Base-by-base conservation (phyloP, 2,888 invertebrate genomes). In the Dolichopus griseipennis region DNA sequence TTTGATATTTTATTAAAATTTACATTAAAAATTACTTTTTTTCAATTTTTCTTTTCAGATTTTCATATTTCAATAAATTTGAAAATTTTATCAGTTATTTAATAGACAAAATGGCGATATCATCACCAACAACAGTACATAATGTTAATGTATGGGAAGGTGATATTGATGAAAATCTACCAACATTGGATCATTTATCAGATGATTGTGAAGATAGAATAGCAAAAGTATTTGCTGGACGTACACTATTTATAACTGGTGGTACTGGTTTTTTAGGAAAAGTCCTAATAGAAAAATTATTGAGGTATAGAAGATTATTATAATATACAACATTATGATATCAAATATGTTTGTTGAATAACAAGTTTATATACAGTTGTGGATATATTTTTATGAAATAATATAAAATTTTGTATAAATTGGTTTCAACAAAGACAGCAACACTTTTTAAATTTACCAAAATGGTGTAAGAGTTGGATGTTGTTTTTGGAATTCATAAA, bases 261-360 rank as follows among this genome's bases (percentile, higher is more conserved):
- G 82, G 81, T 68, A 80, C 81, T 6, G 82, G 82, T n/a, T 82
- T 82, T 70, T 74, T 82, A 43, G 82, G 82, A 70, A 82, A 82
- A 74, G 82, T 82, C 69, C 73, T 82, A 52, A 77, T 82, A 37
- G 82, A 82, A 72, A 82, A 82, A 74, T 74, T 82, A 21, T 72
- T 82, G 64, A 77, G 81, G 81, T 81, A 69, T 34, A 41, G 15
- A 2, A 41, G 27, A 27, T 27, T 4, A 27, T 27, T 4, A 27
- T 27, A 27, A 2, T 27, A 27, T 27, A 27, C 27, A 27, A n/a
- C n/a, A n/a, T n/a, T n/a, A n/a, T n/a, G n/a, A n/a, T n/a, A n/a
- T n/a, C n/a, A n/a, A n/a, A n/a, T 27, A 27, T 27, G 5, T 27
- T 27, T 27, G 5, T 27, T 27, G 2, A 4, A 27, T 27, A 27